phyloP scores from a whole-genome alignment of 2,797 vertebrate species.

The Pseudochirops corinnae region DNA sequence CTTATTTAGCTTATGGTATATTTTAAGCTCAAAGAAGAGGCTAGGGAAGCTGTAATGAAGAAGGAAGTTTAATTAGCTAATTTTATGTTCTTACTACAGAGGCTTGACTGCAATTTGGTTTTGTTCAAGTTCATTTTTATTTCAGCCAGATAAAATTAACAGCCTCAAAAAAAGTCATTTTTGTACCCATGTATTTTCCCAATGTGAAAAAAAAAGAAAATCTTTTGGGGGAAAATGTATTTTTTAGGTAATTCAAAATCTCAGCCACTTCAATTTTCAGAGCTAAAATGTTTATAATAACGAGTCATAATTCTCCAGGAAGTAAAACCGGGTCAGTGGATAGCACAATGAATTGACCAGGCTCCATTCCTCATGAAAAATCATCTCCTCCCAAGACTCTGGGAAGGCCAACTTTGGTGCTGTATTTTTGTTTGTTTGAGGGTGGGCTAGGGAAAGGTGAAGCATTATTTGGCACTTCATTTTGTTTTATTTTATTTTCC shows the following conservation, averaged over 20 bases:
- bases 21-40: conserved; percentile 3
- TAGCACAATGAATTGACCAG: background rate
- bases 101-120: background rate
- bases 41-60: background rate
- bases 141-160: background rate
- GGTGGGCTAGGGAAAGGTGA: background rate
- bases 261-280: background rate
- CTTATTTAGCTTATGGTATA: conserved; percentile 13
- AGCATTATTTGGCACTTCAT: background rate
- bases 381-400: background rate
- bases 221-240: background rate
- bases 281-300: background rate
- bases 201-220: background rate
- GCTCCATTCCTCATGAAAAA: background rate
- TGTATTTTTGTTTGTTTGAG: background rate
- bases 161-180: background rate
- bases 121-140: background rate
- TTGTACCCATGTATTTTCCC: background rate
- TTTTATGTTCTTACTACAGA: conserved; percentile 32
- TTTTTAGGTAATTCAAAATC: conserved; percentile 28
- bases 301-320: background rate
- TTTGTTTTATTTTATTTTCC: background rate
- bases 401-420: background rate
- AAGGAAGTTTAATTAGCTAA: background rate
- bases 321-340: background rate